phyloP scores from a whole-genome alignment of 1,140 invertebrate species.

The Phenacoccus solenopsis region DNA sequence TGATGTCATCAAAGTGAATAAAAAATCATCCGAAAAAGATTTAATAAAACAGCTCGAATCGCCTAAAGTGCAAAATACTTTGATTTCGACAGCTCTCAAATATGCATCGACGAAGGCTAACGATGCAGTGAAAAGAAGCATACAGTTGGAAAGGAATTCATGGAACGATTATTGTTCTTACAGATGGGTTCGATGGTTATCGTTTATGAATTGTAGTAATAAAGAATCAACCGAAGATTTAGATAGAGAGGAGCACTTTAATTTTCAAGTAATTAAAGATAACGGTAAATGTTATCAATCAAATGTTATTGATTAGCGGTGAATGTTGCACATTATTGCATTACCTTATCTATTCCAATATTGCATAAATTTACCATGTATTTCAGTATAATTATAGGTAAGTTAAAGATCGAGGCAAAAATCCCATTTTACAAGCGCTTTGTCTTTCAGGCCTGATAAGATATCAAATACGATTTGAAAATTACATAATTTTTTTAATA shows the following conservation, averaged over 20 bases:
- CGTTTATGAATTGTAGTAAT: slow-evolving; percentile 19
- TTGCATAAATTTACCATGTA: no score
- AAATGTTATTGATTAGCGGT: neutral
- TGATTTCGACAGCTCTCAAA: neutral
- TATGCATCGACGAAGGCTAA: neutral
- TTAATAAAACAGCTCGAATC: neutral
- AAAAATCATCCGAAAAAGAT: neutral
- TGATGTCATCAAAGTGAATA: neutral
- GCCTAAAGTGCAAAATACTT: neutral
- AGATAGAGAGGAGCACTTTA: neutral
- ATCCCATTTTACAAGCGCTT: no score
- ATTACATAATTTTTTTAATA: no score
- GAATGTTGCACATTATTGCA: no score
- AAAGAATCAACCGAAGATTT: neutral
- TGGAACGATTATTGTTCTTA: slow-evolving; percentile 18
- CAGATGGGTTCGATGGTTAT: slow-evolving; percentile 20
- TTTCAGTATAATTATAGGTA: no score
- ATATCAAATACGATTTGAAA: no score
- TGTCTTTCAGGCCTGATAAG: no score
- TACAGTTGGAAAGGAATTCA: neutral
- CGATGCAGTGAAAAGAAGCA: neutral
- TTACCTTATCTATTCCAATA: no score
- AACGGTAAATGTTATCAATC: neutral
- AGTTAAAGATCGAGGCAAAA: no score
- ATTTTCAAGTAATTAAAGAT: neutral